These are phyloP conservation scores for Crenichthys baileyi DNA, from an alignment of 2,797 vertebrate species.

Conservation along the genomic window DNA sequence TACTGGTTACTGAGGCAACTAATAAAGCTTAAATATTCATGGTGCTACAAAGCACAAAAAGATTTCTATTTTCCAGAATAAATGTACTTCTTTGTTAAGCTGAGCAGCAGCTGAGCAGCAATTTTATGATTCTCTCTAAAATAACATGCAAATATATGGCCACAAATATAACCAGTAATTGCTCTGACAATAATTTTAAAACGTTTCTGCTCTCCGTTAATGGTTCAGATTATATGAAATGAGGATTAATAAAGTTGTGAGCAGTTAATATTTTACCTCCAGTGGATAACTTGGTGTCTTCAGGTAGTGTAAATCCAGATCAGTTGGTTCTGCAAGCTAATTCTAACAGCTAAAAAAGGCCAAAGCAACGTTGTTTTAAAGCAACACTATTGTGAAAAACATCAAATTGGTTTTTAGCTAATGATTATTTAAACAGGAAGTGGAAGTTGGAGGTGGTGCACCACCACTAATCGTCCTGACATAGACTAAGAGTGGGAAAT, in stretches of 20 bases:
- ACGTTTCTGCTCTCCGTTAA: background rate
- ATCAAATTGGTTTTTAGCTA: background rate
- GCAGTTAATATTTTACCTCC: background rate
- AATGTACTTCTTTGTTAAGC: slow-evolving; percentile 30
- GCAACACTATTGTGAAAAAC: background rate
- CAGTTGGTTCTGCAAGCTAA: background rate
- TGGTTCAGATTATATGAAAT: background rate
- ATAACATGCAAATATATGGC: background rate
- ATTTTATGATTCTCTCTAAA: slow-evolving; percentile 1
- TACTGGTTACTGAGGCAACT: slow-evolving; percentile 31
- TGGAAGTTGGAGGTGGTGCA: background rate
- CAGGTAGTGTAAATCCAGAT: background rate
- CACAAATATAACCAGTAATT: slow-evolving; percentile 7
- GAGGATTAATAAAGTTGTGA: background rate
- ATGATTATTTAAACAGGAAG: background rate
- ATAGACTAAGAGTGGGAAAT: background rate
- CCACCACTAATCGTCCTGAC: background rate
- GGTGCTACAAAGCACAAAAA: slow-evolving; percentile 17
- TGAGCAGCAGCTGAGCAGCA: slow-evolving; percentile 18
- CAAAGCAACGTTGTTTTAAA: background rate
- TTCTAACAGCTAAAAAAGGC: background rate
- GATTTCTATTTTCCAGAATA: slow-evolving; percentile 29
- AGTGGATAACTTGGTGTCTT: background rate
- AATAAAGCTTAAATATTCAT: slow-evolving; percentile 41
- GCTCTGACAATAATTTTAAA: background rate